These are phyloP conservation scores for Halocynthia aurantium DNA, from an alignment of 23 tunicate genomes.

Conservation along the genomic window DNA sequence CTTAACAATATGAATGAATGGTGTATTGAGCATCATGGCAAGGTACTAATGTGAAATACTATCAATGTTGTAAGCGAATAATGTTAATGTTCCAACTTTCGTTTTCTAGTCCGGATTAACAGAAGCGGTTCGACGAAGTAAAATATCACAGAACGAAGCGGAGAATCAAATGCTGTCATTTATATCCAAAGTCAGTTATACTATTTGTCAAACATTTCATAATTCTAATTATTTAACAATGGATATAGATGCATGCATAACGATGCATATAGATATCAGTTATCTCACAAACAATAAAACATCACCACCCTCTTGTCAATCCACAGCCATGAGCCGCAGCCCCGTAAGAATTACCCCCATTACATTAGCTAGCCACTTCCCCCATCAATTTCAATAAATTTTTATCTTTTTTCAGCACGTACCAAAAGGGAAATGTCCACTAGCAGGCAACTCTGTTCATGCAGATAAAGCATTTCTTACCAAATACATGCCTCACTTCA, in stretches of 20 bases:
- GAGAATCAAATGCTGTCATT: slow-evolving; percentile 59
- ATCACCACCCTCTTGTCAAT: too few species aligned
- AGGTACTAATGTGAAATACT: slow-evolving; percentile 17
- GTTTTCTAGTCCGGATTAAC: slow-evolving; percentile 70
- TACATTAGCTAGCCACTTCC: not conserved
- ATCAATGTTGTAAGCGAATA: not conserved
- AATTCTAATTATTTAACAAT: not conserved
- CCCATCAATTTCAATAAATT: not conserved
- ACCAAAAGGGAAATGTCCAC: slow-evolving; percentile 39
- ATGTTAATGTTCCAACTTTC: too few species aligned
- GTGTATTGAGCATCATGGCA: slow-evolving; percentile 81
- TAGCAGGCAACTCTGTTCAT: slow-evolving; percentile 91
- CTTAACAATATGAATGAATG: slow-evolving; percentile 71
- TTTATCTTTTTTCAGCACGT: slow-evolving; percentile 22
- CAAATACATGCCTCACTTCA: slow-evolving; percentile 77
- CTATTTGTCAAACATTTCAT: not conserved
- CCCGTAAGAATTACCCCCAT: not conserved
- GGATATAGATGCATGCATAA: too few species aligned
- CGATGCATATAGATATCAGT: too few species aligned
- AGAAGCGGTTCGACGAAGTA: slow-evolving; percentile 63
- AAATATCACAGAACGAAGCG: slow-evolving; percentile 37
- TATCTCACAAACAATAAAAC: too few species aligned
- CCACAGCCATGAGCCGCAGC: too few species aligned
- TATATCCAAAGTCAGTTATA: slow-evolving; percentile 32
- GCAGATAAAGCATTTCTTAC: slow-evolving; percentile 72